Evolutionary conservation across 1,140 invertebrate genomes (phyloP), one percentile per base, ranked within the genome.

Genomic region (Formica exsecta): DNA sequence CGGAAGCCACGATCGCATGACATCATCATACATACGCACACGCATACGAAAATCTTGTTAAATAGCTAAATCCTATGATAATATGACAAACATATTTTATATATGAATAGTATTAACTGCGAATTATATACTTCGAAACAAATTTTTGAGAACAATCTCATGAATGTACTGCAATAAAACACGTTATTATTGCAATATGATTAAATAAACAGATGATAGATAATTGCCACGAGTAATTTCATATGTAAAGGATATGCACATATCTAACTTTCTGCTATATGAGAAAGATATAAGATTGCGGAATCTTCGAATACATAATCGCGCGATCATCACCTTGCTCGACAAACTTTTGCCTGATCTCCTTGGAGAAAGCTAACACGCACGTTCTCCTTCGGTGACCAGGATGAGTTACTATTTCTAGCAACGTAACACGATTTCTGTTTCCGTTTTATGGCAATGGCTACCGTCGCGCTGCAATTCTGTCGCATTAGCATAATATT

Each of bases 331-430:
- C 54, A 61, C 3, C 22, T 75, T 38, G 48, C 36, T 22, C 36
- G n/a, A 41, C 48, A 9, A 70, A 65, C 5, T 88, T 77, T 66
- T 66, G 36, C 66, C 13, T 59, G 79, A 64, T 73, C 44, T 44
- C 16, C 48, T 22, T 64, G 22, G 73, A 77, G 86, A 87, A 87
- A 89, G 86, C 59, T 48, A 87, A 70, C 32, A 70, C 54, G 59
- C 38, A 19, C 87, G 87, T 89, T 89, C 79, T 54, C 87, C 86
- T 85, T 87, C 79, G 86, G 22, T 74, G 73, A 73, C 11, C 59
- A 85, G 66, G 36, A 54, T 71, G 62, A 71, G 61, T 87, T 73
- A 73, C 38, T 77, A 87, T 87, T 87, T 85, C 48, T 65, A 89
- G 0, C 65, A 9, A 66, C 41, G 77, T 25, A 66, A 84, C 16